Conservation (phyloP, 2,888 invertebrate species). For the Scaptomyza tumidula region DNA sequence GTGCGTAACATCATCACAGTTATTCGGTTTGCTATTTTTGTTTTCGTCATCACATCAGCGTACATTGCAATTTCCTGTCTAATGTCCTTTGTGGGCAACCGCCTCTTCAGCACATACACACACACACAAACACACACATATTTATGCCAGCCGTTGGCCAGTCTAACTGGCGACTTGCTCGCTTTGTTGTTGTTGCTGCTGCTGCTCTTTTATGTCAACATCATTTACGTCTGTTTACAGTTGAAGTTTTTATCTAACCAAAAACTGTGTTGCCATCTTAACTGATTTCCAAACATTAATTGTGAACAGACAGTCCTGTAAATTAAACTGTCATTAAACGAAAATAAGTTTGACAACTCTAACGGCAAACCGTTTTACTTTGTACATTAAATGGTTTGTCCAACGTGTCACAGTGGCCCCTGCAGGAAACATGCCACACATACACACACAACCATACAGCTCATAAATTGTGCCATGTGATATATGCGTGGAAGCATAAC, state of each 20-base stretch:
- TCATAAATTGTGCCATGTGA: background rate
- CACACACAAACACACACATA: background rate
- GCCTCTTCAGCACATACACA: background rate
- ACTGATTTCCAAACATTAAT: background rate
- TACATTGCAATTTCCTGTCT: constrained; percentile 73
- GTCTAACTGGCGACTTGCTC: constrained; percentile 71
- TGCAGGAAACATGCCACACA: constrained; percentile 15
- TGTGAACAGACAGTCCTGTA: no score
- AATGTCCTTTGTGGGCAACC: constrained; percentile 15
- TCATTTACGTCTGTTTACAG: constrained; percentile 58
- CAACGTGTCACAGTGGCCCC: background rate
- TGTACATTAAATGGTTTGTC: constrained; percentile 17
- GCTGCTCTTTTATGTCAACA: constrained; percentile 46
- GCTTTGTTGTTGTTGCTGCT: constrained; percentile 11
- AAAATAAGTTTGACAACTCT: background rate
- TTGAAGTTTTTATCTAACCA: constrained; percentile 42
- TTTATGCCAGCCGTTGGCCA: constrained; percentile 72
- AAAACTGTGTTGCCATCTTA: constrained; percentile 33
- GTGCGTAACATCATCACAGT: constrained; percentile 47
- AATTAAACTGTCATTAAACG: no score
- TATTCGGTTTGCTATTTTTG: constrained; percentile 53
- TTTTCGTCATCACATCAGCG: constrained; percentile 52
- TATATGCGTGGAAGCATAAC: constrained; percentile 45
- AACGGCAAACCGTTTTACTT: background rate
- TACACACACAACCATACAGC: background rate